Evolutionary conservation across 2,797 vertebrate species (phyloP).

Genomic region (Spinus olivaceus): DNA sequence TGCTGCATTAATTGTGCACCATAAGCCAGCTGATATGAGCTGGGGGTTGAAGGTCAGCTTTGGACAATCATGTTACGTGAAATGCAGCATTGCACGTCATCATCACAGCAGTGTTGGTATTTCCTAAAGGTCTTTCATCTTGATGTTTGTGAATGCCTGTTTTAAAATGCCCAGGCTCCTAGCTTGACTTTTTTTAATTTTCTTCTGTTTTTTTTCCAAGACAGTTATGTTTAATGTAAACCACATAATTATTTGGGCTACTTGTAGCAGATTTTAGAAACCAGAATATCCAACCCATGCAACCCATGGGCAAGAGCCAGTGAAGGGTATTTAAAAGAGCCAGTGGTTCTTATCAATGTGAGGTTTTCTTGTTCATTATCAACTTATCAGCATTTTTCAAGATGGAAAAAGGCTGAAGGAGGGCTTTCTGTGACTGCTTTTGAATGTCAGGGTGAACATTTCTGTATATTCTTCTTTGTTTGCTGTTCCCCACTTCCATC

Average conservation of each 20-base stretch:
- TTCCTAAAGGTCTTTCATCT: neutral
- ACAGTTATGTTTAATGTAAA: neutral
- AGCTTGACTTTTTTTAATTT: neutral
- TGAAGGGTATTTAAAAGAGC: neutral
- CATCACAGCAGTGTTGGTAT: accelerated
- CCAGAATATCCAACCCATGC: neutral
- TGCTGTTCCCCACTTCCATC: neutral
- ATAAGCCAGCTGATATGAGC: neutral
- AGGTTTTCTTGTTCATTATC: neutral
- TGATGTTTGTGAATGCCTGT: neutral
- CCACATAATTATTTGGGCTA: neutral
- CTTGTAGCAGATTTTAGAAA: neutral
- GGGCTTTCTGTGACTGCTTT: neutral
- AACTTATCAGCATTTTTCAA: neutral
- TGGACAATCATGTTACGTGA: accelerated
- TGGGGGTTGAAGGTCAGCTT: neutral
- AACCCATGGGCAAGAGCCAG: neutral
- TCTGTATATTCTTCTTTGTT: neutral
- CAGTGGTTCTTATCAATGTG: neutral
- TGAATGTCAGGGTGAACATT: neutral
- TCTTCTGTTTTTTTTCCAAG: neutral
- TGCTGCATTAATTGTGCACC: neutral
- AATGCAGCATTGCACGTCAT: accelerated
- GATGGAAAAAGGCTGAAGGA: neutral
- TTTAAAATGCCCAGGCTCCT: neutral